A percentile compares a stretch with the other conserved stretches of the same genome.
Conservation (phyloP, 2,888 invertebrate species). For the Pteria penguin region DNA sequence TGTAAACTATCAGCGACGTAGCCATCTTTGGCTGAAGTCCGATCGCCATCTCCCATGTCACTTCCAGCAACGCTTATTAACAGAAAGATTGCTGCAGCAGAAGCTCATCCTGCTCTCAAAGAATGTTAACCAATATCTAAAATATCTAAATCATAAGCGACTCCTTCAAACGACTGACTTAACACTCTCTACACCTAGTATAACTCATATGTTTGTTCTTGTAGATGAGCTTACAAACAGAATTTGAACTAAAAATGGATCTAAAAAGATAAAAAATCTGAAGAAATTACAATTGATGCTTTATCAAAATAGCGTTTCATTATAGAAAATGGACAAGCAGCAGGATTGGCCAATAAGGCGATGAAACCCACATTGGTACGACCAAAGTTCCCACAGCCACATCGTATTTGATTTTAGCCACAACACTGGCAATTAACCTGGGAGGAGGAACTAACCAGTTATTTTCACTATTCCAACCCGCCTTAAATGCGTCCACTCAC, state of each 20-base stretch:
- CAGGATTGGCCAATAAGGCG: slow-evolving; percentile 21
- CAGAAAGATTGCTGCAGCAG: slow-evolving; percentile 41
- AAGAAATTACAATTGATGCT: not conserved
- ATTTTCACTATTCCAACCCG: slow-evolving; percentile 3
- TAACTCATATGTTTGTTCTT: slow-evolving; percentile 50
- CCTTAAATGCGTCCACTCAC: slow-evolving; percentile 16
- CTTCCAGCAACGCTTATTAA: slow-evolving; percentile 44
- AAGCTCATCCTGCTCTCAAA: slow-evolving; percentile 43
- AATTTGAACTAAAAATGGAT: slow-evolving; percentile 38
- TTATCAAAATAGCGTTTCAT: slow-evolving; percentile 34
- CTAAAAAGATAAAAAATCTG: slow-evolving; percentile 39
- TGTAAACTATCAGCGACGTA: slow-evolving; percentile 42
- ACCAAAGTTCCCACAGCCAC: slow-evolving; percentile 6
- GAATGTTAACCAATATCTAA: slow-evolving; percentile 46
- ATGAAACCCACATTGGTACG: slow-evolving; percentile 5
- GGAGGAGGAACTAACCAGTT: slow-evolving; percentile 35
- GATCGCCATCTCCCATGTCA: slow-evolving; percentile 45
- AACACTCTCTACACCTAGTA: slow-evolving; percentile 41
- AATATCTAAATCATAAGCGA: not conserved
- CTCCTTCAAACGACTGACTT: slow-evolving; percentile 25
- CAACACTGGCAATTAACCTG: not conserved
- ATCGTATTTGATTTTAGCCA: slow-evolving; percentile 19
- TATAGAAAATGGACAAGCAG: slow-evolving; percentile 48
- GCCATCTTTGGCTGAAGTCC: slow-evolving; percentile 45
- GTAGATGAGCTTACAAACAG: slow-evolving; percentile 32